phyloP scores from a whole-genome alignment of 2,113 vertebrate genomes.

The Gavialis gangeticus region DNA sequence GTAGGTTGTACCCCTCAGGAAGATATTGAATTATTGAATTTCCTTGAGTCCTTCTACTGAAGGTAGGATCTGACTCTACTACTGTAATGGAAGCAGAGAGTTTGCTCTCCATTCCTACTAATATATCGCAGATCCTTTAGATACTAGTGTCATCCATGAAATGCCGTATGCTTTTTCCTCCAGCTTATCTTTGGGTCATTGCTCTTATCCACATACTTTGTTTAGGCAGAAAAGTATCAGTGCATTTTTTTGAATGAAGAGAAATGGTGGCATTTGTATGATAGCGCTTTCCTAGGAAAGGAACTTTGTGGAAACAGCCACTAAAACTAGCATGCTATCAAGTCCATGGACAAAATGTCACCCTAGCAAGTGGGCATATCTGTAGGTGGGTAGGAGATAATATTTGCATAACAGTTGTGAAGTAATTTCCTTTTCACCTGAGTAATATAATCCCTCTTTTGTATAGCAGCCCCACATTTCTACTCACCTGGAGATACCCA shows the following conservation, averaged over 20 bases:
- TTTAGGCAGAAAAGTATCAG: not conserved
- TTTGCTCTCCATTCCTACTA: not conserved
- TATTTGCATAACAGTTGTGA: not conserved
- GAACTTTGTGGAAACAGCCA: not conserved
- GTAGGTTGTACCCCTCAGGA: constrained; percentile 53
- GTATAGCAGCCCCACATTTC: not conserved
- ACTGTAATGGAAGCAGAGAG: not conserved
- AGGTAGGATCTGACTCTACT: not conserved
- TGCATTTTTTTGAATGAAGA: not conserved
- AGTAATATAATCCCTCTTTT: not conserved
- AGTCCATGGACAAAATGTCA: not conserved
- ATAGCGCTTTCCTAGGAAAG: not conserved
- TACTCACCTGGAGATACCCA: not conserved
- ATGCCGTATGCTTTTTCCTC: not conserved
- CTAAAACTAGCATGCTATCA: constrained; percentile 16
- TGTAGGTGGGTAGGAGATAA: constrained; percentile 8
- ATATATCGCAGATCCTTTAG: not conserved
- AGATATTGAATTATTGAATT: constrained; percentile 51
- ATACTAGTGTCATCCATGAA: rapidly evolving
- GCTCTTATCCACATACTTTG: not conserved
- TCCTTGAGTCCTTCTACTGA: not conserved
- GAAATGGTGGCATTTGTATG: not conserved
- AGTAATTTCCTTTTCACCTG: not conserved
- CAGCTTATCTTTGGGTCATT: not conserved
- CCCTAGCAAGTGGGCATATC: not conserved